Conservation (phyloP, 2,888 invertebrate genomes). For the Scaptomyza cyrtandrae region DNA sequence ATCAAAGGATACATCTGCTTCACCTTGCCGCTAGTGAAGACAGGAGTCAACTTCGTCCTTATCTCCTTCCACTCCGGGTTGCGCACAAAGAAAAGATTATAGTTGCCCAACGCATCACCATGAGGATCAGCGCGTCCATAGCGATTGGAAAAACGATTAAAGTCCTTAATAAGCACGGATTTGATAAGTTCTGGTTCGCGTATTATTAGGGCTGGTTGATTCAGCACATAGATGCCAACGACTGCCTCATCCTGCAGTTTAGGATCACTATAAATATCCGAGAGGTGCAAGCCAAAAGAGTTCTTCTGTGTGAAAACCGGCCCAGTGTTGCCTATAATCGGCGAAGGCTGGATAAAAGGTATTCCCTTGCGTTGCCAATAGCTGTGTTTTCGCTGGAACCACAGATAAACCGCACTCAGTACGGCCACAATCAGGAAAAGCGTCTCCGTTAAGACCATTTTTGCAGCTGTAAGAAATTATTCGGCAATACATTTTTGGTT, state of each 20-base stretch:
- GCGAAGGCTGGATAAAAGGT: slow-evolving; percentile 81
- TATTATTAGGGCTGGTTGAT: slow-evolving; percentile 84
- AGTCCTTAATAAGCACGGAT: slow-evolving; percentile 85
- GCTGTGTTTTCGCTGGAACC: slow-evolving; percentile 82
- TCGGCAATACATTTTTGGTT: too few relatives aligned
- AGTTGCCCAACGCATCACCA: slow-evolving; percentile 82
- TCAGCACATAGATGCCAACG: slow-evolving; percentile 83
- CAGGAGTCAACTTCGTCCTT: slow-evolving; percentile 84
- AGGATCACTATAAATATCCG: slow-evolving; percentile 81
- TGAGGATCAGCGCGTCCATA: slow-evolving; percentile 76
- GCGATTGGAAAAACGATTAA: slow-evolving; percentile 83
- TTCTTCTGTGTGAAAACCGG: slow-evolving; percentile 75
- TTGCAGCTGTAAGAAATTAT: slow-evolving; percentile 1
- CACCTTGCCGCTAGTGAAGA: slow-evolving; percentile 84
- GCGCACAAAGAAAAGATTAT: slow-evolving; percentile 85
- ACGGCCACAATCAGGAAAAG: slow-evolving; percentile 60
- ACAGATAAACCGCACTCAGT: slow-evolving; percentile 55
- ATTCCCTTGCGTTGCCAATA: slow-evolving; percentile 84
- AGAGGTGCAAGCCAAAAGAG: slow-evolving; percentile 80
- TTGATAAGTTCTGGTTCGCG: slow-evolving; percentile 85
- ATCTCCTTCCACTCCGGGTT: slow-evolving; percentile 85
- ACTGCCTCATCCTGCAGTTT: slow-evolving; percentile 71
- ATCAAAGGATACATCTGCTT: slow-evolving; percentile 83
- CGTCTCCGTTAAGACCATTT: slow-evolving; percentile 66
- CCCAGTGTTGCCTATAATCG: slow-evolving; percentile 84